Evolutionary conservation across 1,140 invertebrate species (phyloP).

Genomic region (Chlorops oryzae): DNA sequence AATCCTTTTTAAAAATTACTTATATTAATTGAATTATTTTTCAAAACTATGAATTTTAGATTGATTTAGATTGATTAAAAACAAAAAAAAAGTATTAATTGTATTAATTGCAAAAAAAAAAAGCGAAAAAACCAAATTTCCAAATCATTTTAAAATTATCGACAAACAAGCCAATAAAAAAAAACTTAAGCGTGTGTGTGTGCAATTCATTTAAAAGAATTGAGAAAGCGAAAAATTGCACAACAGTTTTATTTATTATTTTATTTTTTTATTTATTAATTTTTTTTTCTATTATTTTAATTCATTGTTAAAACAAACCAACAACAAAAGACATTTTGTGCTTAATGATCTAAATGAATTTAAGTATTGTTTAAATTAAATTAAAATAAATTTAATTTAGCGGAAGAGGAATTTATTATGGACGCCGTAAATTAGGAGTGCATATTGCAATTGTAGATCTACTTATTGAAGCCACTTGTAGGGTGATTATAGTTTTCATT

Average conservation of each 20-base stretch:
- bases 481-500: conserved; percentile 6
- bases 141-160: neutral
- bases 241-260: neutral
- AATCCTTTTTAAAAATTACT: conserved; percentile 7
- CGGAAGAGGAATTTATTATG: neutral
- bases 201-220: neutral
- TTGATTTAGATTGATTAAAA: conserved; percentile 8
- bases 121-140: neutral
- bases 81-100: neutral
- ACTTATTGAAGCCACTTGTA: neutral
- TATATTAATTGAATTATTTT: neutral
- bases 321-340: neutral
- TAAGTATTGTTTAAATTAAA: conserved; percentile 7
- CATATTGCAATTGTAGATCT: neutral
- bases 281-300: neutral
- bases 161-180: neutral
- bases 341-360: neutral
- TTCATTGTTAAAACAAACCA: conserved; percentile 1
- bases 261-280: neutral
- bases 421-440: neutral
- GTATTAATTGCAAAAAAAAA: conserved; percentile 1
- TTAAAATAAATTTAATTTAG: neutral
- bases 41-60: conserved; percentile 8
- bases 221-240: neutral
- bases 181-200: neutral